Evolutionary conservation across 1,140 invertebrate species (phyloP).

Genomic region (Eulimnadia texana): DNA sequence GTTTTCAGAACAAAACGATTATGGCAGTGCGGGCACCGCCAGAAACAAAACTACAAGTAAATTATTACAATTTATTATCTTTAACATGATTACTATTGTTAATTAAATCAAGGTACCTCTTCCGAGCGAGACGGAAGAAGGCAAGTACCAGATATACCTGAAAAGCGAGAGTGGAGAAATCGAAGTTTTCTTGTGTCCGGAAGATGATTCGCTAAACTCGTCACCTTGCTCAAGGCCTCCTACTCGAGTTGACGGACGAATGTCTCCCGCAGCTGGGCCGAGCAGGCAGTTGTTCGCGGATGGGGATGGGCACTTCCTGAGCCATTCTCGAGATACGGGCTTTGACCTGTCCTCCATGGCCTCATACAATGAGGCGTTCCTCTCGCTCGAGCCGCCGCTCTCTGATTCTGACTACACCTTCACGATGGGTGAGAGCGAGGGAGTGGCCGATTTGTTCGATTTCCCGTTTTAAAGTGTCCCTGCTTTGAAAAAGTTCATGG

Average conservation of each 20-base stretch:
- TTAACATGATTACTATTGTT: background rate
- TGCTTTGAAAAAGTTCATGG: background rate
- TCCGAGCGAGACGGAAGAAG: constrained; percentile 5
- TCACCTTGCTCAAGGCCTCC: constrained; percentile 22
- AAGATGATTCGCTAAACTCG: constrained; percentile 33
- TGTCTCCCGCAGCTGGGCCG: no score
- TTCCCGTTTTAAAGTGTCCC: constrained; percentile 29
- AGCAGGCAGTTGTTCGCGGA: constrained; percentile 5
- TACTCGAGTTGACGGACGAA: constrained; percentile 1
- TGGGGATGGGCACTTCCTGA: constrained; percentile 23
- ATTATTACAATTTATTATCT: constrained; percentile 20
- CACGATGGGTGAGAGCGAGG: constrained; percentile 60
- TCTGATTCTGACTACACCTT: constrained; percentile 70
- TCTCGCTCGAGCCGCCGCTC: constrained; percentile 60
- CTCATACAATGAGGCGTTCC: constrained; percentile 31
- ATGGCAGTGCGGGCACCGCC: constrained; percentile 84
- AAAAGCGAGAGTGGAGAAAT: constrained; percentile 78
- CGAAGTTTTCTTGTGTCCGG: constrained; percentile 82
- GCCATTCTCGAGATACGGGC: constrained; percentile 34
- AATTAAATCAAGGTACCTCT: constrained; percentile 4
- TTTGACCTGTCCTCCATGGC: constrained; percentile 4
- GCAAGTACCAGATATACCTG: constrained; percentile 57
- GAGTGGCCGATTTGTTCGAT: constrained; percentile 74
- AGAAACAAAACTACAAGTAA: constrained; percentile 61
- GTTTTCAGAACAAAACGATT: constrained; percentile 70